A percentile compares a stretch with the other conserved stretches of the same genome.
Conservation (phyloP, 2,888 invertebrate species). For the Hypercompe scribonia region DNA sequence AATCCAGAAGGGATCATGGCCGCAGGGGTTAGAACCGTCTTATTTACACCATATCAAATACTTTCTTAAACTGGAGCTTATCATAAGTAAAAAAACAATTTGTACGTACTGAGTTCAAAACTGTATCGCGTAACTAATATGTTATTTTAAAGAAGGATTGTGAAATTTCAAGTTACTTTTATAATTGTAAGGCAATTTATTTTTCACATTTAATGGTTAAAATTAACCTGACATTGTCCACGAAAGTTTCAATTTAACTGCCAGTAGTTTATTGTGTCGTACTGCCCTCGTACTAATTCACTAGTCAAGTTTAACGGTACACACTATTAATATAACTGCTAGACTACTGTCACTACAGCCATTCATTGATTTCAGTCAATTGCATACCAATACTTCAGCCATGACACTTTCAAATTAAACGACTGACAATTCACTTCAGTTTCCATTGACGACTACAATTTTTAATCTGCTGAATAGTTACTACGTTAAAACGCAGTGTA, state of each 20-base stretch:
- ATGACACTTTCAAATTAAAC: slow-evolving; percentile 10
- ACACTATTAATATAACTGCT: slow-evolving; percentile 35
- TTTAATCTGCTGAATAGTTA: no score
- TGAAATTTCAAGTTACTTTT: not conserved
- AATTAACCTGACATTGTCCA: not conserved
- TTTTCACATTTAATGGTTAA: not conserved
- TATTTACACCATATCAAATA: not conserved
- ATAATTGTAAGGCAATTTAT: not conserved
- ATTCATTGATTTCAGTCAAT: slow-evolving; percentile 75
- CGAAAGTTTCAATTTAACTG: slow-evolving; percentile 6
- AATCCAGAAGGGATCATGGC: no score
- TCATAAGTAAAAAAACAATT: no score
- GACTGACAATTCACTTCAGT: not conserved
- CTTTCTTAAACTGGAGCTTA: no score
- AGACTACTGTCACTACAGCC: slow-evolving; percentile 47
- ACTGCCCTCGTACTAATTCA: slow-evolving; percentile 30
- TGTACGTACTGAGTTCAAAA: not conserved
- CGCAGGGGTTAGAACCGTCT: not conserved
- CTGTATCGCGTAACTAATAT: no score
- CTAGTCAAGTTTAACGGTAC: slow-evolving; percentile 51
- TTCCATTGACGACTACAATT: slow-evolving; percentile 20
- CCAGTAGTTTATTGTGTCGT: slow-evolving; percentile 15
- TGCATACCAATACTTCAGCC: slow-evolving; percentile 71
- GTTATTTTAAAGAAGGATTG: no score
- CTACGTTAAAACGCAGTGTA: slow-evolving; percentile 35